phyloP scores from a whole-genome alignment of 1,140 invertebrate species.

The Caenorhabditis remanei region DNA sequence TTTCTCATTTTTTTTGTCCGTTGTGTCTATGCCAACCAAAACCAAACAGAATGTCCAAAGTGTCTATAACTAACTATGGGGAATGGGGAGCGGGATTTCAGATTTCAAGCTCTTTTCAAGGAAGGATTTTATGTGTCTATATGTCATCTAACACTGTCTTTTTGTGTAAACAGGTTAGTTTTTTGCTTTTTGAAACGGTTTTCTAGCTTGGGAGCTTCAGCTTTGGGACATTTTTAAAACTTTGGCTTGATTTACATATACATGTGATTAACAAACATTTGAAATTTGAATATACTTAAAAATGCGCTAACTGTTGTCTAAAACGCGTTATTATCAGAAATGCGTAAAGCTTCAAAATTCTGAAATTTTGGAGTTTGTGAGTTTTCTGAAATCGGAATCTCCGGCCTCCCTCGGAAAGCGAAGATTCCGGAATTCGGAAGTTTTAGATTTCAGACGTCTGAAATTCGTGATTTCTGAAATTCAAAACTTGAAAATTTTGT shows the following conservation, averaged over 20 bases:
- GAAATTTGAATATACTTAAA: too few relatives aligned
- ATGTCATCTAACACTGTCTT: neutral
- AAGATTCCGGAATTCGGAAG: neutral
- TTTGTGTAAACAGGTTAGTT: neutral
- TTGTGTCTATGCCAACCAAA: conserved; percentile 29
- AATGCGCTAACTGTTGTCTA: too few relatives aligned
- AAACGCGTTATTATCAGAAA: too few relatives aligned
- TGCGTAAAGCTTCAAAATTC: too few relatives aligned
- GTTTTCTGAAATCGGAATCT: too few relatives aligned
- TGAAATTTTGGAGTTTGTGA: too few relatives aligned
- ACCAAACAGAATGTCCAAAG: neutral
- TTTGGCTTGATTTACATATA: too few relatives aligned
- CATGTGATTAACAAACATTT: too few relatives aligned
- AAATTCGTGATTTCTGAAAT: neutral
- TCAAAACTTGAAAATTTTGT: neutral
- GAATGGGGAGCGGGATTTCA: neutral
- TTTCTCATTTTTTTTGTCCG: neutral
- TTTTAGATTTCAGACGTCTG: neutral
- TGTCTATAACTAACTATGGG: neutral
- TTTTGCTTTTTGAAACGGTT: neutral
- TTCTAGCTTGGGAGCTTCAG: neutral
- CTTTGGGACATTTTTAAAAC: too few relatives aligned
- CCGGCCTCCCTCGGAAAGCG: too few relatives aligned
- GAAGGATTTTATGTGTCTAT: neutral
- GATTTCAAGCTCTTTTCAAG: neutral